Percentiles rank a stretch among this genome's conserved stretches.
Evolutionary conservation across 2,797 vertebrate species (phyloP).

Genomic region (Cyclopterus lumpus): DNA sequence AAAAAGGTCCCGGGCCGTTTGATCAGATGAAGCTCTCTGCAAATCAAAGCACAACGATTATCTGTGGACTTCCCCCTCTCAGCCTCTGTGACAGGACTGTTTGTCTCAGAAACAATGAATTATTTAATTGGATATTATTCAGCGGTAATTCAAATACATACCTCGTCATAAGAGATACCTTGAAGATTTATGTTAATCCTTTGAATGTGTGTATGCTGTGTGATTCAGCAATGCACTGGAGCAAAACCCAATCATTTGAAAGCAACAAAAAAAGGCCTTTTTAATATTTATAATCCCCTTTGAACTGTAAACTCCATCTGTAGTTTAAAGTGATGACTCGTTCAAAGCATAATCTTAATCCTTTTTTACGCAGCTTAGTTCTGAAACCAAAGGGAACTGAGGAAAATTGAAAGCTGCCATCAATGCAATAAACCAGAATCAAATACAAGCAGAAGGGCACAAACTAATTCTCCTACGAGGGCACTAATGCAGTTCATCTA

Average conservation of each 20-base stretch:
- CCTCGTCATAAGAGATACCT: slow-evolving; percentile 73
- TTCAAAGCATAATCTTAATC: slow-evolving; percentile 83
- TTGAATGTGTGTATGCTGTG: slow-evolving; percentile 73
- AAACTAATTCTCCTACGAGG: slow-evolving; percentile 69
- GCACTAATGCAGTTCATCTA: slow-evolving; percentile 68
- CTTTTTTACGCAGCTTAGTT: slow-evolving; percentile 80
- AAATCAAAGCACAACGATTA: slow-evolving; percentile 55
- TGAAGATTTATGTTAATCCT: slow-evolving; percentile 79
- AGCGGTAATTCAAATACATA: slow-evolving; percentile 73
- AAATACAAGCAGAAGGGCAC: slow-evolving; percentile 67
- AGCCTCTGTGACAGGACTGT: slow-evolving; percentile 49
- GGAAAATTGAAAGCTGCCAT: slow-evolving; percentile 79
- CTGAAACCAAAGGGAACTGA: slow-evolving; percentile 77
- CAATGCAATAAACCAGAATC: slow-evolving; percentile 78
- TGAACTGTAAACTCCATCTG: slow-evolving; percentile 85
- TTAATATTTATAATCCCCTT: slow-evolving; percentile 87
- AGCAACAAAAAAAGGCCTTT: slow-evolving; percentile 65
- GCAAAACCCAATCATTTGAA: slow-evolving; percentile 79
- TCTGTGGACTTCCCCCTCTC: slow-evolving; percentile 52
- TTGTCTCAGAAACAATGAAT: slow-evolving; percentile 74
- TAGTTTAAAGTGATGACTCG: slow-evolving; percentile 87
- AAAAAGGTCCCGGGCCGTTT: slow-evolving; percentile 37
- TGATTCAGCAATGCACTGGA: slow-evolving; percentile 71
- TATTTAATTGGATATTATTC: slow-evolving; percentile 81
- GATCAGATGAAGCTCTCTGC: slow-evolving; percentile 37